Conservation (phyloP, 2,888 invertebrate genomes). For the Callimorpha dominula region DNA sequence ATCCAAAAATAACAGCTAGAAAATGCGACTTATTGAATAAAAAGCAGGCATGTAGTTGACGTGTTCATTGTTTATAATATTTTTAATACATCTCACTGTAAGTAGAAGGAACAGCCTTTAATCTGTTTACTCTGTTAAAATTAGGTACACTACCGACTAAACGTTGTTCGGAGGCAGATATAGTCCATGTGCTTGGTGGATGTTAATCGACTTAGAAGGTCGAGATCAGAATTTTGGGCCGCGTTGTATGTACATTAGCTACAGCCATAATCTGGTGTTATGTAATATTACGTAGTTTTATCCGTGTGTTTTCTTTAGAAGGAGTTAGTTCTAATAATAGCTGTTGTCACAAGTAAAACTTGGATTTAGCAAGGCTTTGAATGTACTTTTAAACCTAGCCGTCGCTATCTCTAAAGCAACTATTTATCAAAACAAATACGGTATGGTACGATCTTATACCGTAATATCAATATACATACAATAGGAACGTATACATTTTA, state of each 20-base stretch:
- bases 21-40: too few relatives aligned
- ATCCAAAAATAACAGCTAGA: too few relatives aligned
- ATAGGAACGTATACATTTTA: background rate
- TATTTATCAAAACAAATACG: too few relatives aligned
- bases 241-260: background rate
- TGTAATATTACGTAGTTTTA: background rate
- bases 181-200: background rate
- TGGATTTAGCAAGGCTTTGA: too few relatives aligned
- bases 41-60: too few relatives aligned
- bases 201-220: conserved; percentile 4
- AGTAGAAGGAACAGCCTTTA: background rate
- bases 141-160: background rate
- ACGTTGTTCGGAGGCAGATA: background rate
- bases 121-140: conserved; percentile 6
- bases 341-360: too few relatives aligned
- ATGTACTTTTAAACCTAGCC: too few relatives aligned
- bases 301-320: background rate
- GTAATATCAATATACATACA: too few relatives aligned
- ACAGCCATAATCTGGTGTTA: background rate
- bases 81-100: background rate
- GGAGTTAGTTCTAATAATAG: background rate
- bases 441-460: too few relatives aligned
- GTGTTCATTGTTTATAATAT: background rate
- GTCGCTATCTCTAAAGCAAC: too few relatives aligned
- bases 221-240: background rate